These are phyloP conservation scores for Coilia nasus DNA, from an alignment of 2,797 vertebrate species.

Conservation along the genomic window DNA sequence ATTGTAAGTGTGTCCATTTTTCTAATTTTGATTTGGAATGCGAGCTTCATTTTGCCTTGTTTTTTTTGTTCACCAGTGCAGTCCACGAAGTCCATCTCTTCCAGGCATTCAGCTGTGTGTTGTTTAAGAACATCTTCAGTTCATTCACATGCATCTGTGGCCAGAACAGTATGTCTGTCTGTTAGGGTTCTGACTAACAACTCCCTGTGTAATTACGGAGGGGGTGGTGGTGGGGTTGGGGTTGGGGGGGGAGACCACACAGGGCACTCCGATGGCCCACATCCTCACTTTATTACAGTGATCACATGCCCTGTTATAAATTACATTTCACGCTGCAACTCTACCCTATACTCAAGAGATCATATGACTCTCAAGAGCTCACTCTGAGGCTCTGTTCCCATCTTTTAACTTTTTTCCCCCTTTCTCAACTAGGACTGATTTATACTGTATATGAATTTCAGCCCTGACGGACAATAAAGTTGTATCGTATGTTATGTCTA, in stretches of 20 bases:
- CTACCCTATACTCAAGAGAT: constrained; percentile 51
- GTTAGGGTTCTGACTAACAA: constrained; percentile 50
- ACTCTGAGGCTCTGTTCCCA: constrained; percentile 12
- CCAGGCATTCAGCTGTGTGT: background rate
- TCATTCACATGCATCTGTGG: background rate
- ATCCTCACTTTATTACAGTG: constrained; percentile 45
- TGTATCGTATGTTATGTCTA: background rate
- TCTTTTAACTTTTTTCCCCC: background rate
- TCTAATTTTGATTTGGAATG: no score
- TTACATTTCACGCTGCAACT: constrained; percentile 63
- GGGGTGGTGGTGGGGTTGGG: no score
- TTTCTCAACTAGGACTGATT: background rate
- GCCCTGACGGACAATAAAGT: no score
- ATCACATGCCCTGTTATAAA: constrained; percentile 68
- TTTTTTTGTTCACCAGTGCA: background rate
- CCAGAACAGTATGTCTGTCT: constrained; percentile 43
- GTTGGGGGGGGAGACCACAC: constrained; percentile 27
- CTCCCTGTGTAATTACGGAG: constrained; percentile 46
- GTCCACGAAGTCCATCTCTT: background rate
- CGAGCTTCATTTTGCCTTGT: no score
- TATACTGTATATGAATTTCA: background rate
- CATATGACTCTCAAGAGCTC: constrained; percentile 49
- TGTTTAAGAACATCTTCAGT: background rate
- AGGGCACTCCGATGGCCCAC: constrained; percentile 42
- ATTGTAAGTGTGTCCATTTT: no score